Evolutionary conservation across 2,113 vertebrate genomes (phyloP), one percentile per base, ranked within the genome.

Genomic region (Tupaia tana): DNA sequence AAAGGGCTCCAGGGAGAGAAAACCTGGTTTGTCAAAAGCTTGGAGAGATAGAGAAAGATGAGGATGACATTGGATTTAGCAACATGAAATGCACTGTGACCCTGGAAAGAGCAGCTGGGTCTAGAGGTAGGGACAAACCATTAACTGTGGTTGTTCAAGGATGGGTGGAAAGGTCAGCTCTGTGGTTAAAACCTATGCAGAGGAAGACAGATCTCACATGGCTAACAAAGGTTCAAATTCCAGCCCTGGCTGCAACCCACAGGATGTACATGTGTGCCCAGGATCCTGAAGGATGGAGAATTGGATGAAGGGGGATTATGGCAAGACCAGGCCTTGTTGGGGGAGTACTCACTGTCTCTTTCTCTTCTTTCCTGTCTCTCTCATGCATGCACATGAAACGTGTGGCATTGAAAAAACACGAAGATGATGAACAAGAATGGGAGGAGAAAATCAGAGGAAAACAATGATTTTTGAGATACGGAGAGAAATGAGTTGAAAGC

Each of bases 41-140:
- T 25, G n/a, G 10, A 86, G 29, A 67, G 19, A 29, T 4, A 16
- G 34, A 16, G 20, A 59, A 75, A 79, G 43, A 4, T 3, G 31
- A 63, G 25, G n/a, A 7, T 1, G 10, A 27, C 15, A 0, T 1
- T 43, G 15, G 10, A 1, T 1, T 59, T 29, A 27, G 66, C 43
- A 52, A 71, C 0, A 3, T 0, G 7, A 52, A 25, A 43, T 73
- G 75, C 34, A 56, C 0, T n/a, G n/a, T 59, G 64, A 74, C 34
- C 43, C 75, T 7, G 1, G 34, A 64, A 70, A 86, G 31, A 52
- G 7, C 15, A 29, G 6, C 59, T 6, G 27, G 27, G 12, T 24
- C 18, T 1, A 85, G 34, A 95, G 54, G 43, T 2, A 27, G 81
- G 69, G 11, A 4, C 10, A 25, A 52, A 9, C 31, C 25, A 31